Percentiles rank a stretch among this genome's conserved stretches.
These are phyloP conservation scores for Archips xylosteana DNA, from an alignment of 2,888 invertebrate genomes.

Conservation along the genomic window DNA sequence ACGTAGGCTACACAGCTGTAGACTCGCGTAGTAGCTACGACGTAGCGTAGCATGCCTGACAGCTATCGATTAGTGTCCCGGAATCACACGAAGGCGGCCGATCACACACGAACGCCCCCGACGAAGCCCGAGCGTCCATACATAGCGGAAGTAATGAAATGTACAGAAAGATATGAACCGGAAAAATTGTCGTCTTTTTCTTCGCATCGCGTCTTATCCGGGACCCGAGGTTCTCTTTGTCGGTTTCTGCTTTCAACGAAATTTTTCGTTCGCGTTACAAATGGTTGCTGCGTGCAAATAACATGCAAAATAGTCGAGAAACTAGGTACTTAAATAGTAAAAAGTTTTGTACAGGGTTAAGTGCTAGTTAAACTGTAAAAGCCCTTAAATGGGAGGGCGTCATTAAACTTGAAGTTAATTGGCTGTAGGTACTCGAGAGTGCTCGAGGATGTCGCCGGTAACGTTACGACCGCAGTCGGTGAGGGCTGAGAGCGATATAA, in stretches of 20 bases:
- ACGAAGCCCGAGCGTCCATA: slow-evolving; percentile 69
- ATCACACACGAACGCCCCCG: slow-evolving; percentile 62
- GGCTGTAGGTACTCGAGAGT: slow-evolving; percentile 63
- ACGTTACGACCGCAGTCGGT: slow-evolving; percentile 64
- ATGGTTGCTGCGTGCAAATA: slow-evolving; percentile 61
- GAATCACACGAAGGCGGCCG: slow-evolving; percentile 64
- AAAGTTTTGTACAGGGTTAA: slow-evolving; percentile 34
- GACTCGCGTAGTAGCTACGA: slow-evolving; percentile 73
- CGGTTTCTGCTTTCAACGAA: slow-evolving; percentile 71
- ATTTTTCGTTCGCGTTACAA: slow-evolving; percentile 60
- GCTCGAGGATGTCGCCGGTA: slow-evolving; percentile 61
- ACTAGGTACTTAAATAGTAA: neutral
- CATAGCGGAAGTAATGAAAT: slow-evolving; percentile 84
- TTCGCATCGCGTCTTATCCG: slow-evolving; percentile 73
- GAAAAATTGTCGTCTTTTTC: slow-evolving; percentile 83
- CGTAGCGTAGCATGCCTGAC: slow-evolving; percentile 67
- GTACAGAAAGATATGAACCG: slow-evolving; percentile 84
- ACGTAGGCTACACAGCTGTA: slow-evolving; percentile 75
- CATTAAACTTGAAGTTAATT: slow-evolving; percentile 73
- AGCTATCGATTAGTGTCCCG: slow-evolving; percentile 77
- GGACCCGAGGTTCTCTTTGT: slow-evolving; percentile 68
- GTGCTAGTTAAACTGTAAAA: slow-evolving; percentile 50
- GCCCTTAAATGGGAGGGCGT: slow-evolving; percentile 66
- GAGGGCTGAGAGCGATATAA: slow-evolving; percentile 73
- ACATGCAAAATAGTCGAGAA: slow-evolving; percentile 37